Evolutionary conservation across 2,888 invertebrate genomes (phyloP).

Genomic region (Serrognathus titanus): DNA sequence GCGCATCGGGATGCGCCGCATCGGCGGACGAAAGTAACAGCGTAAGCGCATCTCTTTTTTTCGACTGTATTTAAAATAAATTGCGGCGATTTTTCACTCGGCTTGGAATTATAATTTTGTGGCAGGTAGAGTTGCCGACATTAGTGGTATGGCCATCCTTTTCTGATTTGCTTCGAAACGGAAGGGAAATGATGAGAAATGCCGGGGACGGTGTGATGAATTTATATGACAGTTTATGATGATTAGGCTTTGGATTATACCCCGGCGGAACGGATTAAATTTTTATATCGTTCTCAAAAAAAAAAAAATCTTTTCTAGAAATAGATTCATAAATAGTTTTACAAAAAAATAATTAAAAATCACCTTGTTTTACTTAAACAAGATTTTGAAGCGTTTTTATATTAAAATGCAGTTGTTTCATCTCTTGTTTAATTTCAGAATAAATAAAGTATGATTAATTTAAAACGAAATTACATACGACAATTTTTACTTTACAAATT

Average conservation of each 20-base stretch:
- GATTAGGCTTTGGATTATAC: conserved; percentile 7
- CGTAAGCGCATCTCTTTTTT: conserved; percentile 5
- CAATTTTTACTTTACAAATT: no score
- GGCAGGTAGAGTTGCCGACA: conserved; percentile 18
- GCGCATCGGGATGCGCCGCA: no score
- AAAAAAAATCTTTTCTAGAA: no score
- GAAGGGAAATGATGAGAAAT: conserved; percentile 12
- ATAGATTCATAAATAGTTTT: no score
- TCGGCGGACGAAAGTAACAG: conserved; percentile 1
- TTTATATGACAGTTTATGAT: conserved; percentile 19
- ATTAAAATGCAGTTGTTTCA: no score
- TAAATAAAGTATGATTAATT: no score
- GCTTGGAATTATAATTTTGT: conserved; percentile 21
- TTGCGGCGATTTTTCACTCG: conserved; percentile 23
- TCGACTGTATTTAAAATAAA: conserved; percentile 22
- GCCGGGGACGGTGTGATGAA: conserved; percentile 16
- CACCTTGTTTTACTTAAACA: no score
- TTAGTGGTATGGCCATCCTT: conserved; percentile 9
- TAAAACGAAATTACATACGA: no score
- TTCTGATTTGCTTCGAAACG: conserved; percentile 11
- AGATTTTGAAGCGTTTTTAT: no score
- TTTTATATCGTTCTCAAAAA: no score
- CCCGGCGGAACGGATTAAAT: not conserved
- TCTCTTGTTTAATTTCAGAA: no score
- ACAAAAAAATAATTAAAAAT: no score